phyloP scores from a whole-genome alignment of 2,113 vertebrate genomes.

The Arizona elegans region DNA sequence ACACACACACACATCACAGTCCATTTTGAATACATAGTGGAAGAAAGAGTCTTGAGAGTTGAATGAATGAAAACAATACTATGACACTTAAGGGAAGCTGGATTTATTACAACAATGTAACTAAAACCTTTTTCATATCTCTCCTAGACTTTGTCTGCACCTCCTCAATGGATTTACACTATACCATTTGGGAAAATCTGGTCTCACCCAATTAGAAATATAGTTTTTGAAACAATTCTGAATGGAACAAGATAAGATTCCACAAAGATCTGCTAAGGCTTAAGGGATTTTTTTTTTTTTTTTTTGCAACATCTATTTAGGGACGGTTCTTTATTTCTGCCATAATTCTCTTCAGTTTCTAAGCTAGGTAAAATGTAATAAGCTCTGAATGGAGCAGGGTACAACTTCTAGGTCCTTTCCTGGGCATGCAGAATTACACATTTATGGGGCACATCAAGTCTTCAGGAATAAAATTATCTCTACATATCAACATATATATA shows the following conservation, averaged over 20 bases:
- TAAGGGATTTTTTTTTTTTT: neutral
- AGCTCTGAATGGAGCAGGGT: neutral
- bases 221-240: neutral
- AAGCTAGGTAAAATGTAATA: neutral
- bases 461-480: neutral
- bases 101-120: neutral
- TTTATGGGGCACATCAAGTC: neutral
- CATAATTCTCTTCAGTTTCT: neutral
- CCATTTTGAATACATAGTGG: too few species aligned
- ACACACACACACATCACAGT: too few species aligned
- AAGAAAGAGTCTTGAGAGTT: too few species aligned
- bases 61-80: neutral
- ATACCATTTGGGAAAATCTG: neutral
- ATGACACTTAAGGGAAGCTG: neutral
- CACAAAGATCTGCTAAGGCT: neutral
- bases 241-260: neutral
- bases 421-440: neutral
- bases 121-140: neutral
- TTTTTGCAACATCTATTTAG: neutral
- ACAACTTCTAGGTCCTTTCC: neutral
- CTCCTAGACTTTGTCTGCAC: neutral
- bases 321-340: neutral
- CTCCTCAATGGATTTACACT: neutral
- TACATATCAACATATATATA: too few species aligned
- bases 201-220: neutral